phyloP scores from a whole-genome alignment of 2,888 invertebrate species.

The Heliconius ismenius region DNA sequence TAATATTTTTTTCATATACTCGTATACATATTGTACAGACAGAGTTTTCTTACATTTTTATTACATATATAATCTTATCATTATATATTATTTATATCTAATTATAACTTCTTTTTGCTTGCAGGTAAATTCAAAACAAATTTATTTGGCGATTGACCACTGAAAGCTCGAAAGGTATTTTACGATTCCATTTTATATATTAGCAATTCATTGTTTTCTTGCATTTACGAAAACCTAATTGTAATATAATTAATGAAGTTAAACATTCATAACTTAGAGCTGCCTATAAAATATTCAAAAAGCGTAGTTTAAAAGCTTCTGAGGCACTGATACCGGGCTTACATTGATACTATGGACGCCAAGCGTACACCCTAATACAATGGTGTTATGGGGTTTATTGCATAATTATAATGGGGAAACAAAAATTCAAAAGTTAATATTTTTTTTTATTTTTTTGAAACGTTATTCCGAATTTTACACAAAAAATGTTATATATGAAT shows the following conservation, averaged over 20 bases:
- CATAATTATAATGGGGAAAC: conserved; percentile 12
- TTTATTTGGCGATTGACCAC: too few species aligned
- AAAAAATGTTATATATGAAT: background rate
- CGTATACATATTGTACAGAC: too few species aligned
- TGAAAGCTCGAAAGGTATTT: background rate
- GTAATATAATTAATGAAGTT: background rate
- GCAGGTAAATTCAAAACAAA: conserved; percentile 1
- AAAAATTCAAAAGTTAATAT: background rate
- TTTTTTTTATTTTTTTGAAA: background rate
- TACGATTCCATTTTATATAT: too few species aligned
- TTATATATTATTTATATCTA: too few species aligned
- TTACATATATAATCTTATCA: too few species aligned
- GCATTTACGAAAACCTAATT: background rate
- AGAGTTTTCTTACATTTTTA: too few species aligned
- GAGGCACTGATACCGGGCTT: conserved; percentile 61
- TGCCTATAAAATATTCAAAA: conserved; percentile 67
- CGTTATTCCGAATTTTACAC: background rate
- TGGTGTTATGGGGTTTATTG: conserved; percentile 17
- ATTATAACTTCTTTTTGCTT: background rate
- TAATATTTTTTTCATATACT: too few species aligned
- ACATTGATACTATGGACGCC: conserved; percentile 36
- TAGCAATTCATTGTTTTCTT: background rate
- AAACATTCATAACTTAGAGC: background rate
- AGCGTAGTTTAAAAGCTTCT: conserved; percentile 69
- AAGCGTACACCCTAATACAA: conserved; percentile 20